These are phyloP conservation scores for Teleogryllus oceanicus DNA, from an alignment of 2,888 invertebrate species.

Conservation along the genomic window DNA sequence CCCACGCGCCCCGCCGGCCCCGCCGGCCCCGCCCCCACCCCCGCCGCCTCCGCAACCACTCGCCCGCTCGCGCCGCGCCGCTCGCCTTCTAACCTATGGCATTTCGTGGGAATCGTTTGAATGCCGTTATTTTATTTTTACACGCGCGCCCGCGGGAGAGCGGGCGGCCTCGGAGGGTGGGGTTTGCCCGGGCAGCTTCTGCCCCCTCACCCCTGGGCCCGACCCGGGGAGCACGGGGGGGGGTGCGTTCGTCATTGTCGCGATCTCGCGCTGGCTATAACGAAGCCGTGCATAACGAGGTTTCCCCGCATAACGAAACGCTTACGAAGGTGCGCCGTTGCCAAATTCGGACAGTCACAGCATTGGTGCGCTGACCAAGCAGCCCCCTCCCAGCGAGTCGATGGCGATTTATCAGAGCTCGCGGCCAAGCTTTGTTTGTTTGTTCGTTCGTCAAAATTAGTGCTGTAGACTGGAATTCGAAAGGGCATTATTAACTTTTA, in stretches of 20 bases:
- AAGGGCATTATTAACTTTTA: too few species aligned
- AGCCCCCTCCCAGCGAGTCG: too few species aligned
- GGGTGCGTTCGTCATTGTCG: not conserved
- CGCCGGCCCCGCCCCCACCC: not conserved
- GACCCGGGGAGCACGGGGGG: not conserved
- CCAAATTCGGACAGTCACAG: too few species aligned
- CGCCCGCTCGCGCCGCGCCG: not conserved
- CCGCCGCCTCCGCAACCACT: not conserved
- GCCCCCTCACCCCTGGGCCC: not conserved
- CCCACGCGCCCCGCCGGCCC: not conserved
- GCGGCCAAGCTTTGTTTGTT: too few species aligned
- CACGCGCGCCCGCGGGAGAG: conserved; percentile 18
- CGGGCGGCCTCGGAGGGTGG: not conserved
- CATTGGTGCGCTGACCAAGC: too few species aligned
- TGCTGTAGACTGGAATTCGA: too few species aligned
- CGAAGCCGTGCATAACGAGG: too few species aligned
- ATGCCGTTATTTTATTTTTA: conserved; percentile 7
- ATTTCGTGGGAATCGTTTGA: conserved; percentile 18
- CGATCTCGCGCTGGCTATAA: too few species aligned
- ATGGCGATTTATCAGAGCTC: too few species aligned
- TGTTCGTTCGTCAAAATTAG: too few species aligned
- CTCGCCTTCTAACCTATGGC: not conserved
- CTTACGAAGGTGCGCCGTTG: too few species aligned
- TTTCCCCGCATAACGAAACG: too few species aligned
- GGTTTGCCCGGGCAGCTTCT: not conserved